These are phyloP conservation scores for Meloidogyne chitwoodi DNA, from an alignment of 1,140 invertebrate species.

Conservation along the genomic window DNA sequence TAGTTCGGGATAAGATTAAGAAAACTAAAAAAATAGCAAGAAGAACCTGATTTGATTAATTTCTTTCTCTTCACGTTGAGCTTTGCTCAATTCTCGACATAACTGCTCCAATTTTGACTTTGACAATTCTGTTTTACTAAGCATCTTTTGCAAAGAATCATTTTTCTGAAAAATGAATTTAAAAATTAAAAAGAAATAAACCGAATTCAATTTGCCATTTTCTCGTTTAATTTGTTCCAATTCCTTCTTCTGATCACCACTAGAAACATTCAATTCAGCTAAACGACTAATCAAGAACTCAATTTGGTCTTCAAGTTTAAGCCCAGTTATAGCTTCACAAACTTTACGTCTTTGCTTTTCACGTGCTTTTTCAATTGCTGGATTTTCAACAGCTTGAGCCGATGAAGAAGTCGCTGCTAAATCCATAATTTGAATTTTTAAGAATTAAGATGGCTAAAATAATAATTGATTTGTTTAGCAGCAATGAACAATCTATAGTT, in stretches of 20 bases:
- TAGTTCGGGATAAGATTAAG: background rate
- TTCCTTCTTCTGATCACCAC: constrained; percentile 24
- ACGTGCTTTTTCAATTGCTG: constrained; percentile 14
- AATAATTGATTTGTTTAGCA: background rate
- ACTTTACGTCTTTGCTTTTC: constrained; percentile 18
- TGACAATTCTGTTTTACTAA: constrained; percentile 42
- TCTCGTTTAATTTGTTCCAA: constrained; percentile 14
- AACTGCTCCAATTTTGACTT: constrained; percentile 48
- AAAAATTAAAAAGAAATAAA: background rate
- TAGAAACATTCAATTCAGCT: constrained; percentile 19
- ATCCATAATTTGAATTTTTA: background rate
- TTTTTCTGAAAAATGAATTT: constrained; percentile 31
- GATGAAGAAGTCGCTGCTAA: constrained; percentile 15
- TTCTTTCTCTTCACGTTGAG: constrained; percentile 38
- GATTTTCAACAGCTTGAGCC: background rate
- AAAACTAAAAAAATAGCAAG: too few relatives aligned
- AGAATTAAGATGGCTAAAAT: background rate
- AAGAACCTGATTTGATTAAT: constrained; percentile 20
- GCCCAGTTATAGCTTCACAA: constrained; percentile 8
- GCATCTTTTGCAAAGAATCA: constrained; percentile 27
- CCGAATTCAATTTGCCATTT: constrained; percentile 11
- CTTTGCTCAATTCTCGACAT: constrained; percentile 36
- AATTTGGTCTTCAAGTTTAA: constrained; percentile 26
- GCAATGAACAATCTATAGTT: too few relatives aligned
- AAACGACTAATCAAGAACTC: constrained; percentile 37